Evolutionary conservation across 2,113 vertebrate species (phyloP), one percentile per base, ranked within the genome.

Genomic region (Himantopus leucocephalus): DNA sequence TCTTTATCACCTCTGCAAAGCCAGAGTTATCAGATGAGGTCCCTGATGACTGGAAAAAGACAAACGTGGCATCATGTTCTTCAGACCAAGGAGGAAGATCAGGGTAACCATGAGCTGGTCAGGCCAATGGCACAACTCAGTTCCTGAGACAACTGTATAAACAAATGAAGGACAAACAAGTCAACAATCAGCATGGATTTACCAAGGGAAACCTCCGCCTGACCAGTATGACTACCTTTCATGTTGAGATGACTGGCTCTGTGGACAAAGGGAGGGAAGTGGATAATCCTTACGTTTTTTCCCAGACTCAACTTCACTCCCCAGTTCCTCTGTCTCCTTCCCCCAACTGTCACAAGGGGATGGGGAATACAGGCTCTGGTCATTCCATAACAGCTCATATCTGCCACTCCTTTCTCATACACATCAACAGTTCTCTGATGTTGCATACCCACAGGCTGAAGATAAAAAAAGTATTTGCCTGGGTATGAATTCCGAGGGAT

Each of bases 321-420:
- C 16, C 14, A 34, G 2, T 10, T 55, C 18, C 8, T 62, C 12
- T n/a, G 0, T 16, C 6, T 60, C 18, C 5, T 64, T 0, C 5
- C 7, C 3, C 8, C 3, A 1, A 9, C 6, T 0, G 1, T 14
- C 10, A 13, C 7, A 35, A 55, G 7, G 19, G 11, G 4, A n/a
- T 35, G 14, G 12, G 13, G 27, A 78, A 27, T 35, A 16, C 16
- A 6, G 14, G 2, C n/a, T 74, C 10, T 58, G 55, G 4, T 74
- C 50, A 77, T 14, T 63, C 6, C 14, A 3, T 66, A 67, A 59
- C 4, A 59, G 4, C 10, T 64, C 3, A 0, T 47, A 10, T 64
- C 39, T 90, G 8, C 29, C 23, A 2, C 29, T 47, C 11, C 10
- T 53, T 78, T 30, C 16, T 81, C 3, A 2, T 53, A n/a, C 37